Conservation (phyloP, 2,888 invertebrate genomes). For the Cordylochernes scorpioides region DNA sequence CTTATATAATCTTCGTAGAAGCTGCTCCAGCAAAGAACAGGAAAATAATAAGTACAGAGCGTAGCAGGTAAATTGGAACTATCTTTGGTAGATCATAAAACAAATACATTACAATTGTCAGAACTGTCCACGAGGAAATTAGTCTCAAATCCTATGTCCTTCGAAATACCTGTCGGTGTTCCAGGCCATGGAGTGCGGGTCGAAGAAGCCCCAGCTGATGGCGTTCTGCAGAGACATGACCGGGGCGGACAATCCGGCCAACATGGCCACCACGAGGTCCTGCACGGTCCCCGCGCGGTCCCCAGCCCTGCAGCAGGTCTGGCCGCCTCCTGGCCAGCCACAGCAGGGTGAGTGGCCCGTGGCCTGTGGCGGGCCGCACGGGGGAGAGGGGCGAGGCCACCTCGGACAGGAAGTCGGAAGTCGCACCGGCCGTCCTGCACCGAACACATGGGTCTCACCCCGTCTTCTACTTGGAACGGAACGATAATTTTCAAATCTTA, state of each 20-base stretch:
- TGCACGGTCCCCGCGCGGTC: constrained; percentile 47
- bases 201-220: constrained; percentile 61
- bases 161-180: constrained; percentile 37
- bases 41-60: too few species aligned
- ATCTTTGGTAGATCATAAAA: too few species aligned
- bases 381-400: constrained; percentile 48
- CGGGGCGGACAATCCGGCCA: constrained; percentile 39
- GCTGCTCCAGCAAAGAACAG: too few species aligned
- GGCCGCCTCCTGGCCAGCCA: constrained; percentile 40
- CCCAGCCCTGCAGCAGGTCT: constrained; percentile 36
- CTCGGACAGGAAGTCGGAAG: constrained; percentile 37
- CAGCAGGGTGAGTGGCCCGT: constrained; percentile 51
- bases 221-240: constrained; percentile 56
- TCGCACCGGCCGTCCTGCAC: constrained; percentile 46
- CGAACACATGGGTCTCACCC: too few species aligned
- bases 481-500: too few species aligned
- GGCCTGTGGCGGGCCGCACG: constrained; percentile 31
- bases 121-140: too few species aligned
- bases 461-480: too few species aligned
- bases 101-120: too few species aligned
- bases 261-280: constrained; percentile 48
- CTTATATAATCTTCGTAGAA: too few species aligned
- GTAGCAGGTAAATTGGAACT: too few species aligned
- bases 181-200: constrained; percentile 35
- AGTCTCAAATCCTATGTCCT: too few species aligned